A percentile compares a stretch with the other conserved stretches of the same genome.
Conservation (phyloP, 1,140 invertebrate genomes). For the Cecropterus lyciades region DNA sequence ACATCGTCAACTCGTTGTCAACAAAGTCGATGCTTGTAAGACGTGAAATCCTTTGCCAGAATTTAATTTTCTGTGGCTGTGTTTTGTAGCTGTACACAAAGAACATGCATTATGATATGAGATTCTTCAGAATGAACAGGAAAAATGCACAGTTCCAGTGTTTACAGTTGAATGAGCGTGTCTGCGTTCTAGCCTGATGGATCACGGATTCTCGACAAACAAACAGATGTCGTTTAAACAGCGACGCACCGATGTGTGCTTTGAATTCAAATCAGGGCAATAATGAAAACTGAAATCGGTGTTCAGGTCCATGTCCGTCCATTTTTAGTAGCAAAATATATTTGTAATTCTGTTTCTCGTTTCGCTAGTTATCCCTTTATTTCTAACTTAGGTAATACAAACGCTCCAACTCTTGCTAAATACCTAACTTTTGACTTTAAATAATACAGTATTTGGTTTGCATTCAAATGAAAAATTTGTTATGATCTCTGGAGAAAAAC, state of each 20-base stretch:
- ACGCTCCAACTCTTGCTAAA: neutral
- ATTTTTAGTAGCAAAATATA: slow-evolving; percentile 48
- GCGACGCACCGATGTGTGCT: slow-evolving; percentile 64
- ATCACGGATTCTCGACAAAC: slow-evolving; percentile 53
- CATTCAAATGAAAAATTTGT: too few relatives aligned
- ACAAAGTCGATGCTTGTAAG: neutral
- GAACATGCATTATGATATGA: slow-evolving; percentile 24
- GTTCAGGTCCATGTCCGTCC: slow-evolving; percentile 49
- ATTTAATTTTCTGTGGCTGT: neutral
- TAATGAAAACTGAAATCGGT: slow-evolving; percentile 60
- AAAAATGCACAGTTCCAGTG: slow-evolving; percentile 10
- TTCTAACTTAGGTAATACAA: neutral
- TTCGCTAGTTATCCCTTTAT: slow-evolving; percentile 13
- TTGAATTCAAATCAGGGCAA: slow-evolving; percentile 72
- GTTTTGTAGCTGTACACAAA: neutral
- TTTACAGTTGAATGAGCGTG: slow-evolving; percentile 44
- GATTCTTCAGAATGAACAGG: slow-evolving; percentile 4
- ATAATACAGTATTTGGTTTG: neutral
- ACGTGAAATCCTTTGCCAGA: neutral
- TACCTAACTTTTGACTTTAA: neutral
- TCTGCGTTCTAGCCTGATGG: slow-evolving; percentile 52
- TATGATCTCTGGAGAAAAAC: too few relatives aligned
- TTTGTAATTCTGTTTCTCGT: slow-evolving; percentile 24
- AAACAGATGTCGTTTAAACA: slow-evolving; percentile 71
- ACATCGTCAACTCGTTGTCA: slow-evolving; percentile 10